Conservation (phyloP, 2,113 vertebrate genomes). For the Bathybates hornii region DNA sequence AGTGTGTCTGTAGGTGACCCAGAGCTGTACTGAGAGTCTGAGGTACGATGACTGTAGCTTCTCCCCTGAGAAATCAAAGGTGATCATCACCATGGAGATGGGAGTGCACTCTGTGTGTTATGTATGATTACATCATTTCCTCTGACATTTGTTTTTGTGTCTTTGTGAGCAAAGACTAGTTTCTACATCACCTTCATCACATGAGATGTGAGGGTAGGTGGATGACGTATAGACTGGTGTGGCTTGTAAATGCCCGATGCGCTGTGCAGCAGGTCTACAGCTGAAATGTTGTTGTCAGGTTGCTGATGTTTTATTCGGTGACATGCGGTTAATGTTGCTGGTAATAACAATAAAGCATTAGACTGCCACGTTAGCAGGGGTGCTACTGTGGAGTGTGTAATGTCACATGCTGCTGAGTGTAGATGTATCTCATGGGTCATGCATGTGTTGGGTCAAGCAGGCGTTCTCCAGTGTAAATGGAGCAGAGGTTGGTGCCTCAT, state of each 20-base stretch:
- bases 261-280: accelerated
- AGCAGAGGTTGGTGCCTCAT: background rate
- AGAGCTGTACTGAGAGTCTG: background rate
- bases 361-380: background rate
- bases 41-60: background rate
- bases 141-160: background rate
- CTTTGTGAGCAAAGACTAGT: background rate
- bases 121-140: background rate
- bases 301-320: background rate
- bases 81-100: background rate
- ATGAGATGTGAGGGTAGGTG: background rate
- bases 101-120: background rate
- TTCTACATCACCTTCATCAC: background rate
- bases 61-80: accelerated
- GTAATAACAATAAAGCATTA: background rate
- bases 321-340: background rate
- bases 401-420: background rate
- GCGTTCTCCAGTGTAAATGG: background rate
- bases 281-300: background rate
- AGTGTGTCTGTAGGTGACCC: background rate
- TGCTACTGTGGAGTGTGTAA: background rate
- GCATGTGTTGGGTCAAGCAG: background rate
- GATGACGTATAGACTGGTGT: background rate
- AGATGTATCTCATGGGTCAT: background rate
- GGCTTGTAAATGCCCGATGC: background rate